Evolutionary conservation across 30 jellyfish, hydroid and myxozoan species (phyloP).

Genomic region (Turritopsis dohrnii): DNA sequence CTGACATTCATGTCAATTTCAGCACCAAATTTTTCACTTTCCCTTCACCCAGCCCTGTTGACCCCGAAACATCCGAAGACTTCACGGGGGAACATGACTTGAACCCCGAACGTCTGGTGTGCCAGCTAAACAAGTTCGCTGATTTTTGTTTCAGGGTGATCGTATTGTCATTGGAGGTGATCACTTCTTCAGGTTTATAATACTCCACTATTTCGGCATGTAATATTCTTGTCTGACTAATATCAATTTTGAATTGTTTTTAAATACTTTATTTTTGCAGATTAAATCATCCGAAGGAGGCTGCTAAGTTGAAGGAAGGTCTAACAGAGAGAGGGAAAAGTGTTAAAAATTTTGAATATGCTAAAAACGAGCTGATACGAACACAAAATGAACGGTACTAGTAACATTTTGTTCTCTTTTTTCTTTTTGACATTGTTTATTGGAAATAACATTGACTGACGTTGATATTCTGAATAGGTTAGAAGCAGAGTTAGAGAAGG

Average conservation of each 20-base stretch:
- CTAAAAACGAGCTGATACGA: conserved; percentile 57
- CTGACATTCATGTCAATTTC: no score
- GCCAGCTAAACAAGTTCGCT: no score
- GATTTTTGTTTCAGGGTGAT: conserved; percentile 63
- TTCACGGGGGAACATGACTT: no score
- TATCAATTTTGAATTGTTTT: not conserved
- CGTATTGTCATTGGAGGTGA: conserved; percentile 85
- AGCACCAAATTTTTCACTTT: no score
- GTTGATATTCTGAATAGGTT: conserved; percentile 28
- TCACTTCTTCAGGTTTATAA: conserved; percentile 70
- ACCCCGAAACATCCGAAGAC: not conserved
- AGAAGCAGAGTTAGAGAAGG: conserved; percentile 72
- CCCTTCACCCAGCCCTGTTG: not conserved
- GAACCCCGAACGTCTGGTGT: no score
- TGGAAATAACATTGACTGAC: not conserved
- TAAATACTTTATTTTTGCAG: not conserved
- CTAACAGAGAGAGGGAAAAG: conserved; percentile 33
- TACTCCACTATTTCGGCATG: not conserved
- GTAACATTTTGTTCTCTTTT: not conserved
- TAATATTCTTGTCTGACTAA: not conserved
- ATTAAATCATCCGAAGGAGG: conserved; percentile 31
- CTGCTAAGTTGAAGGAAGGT: conserved; percentile 16
- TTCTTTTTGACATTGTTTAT: not conserved
- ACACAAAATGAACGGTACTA: conserved; percentile 76
- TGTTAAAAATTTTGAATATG: conserved; percentile 71